Conservation (phyloP, 2,888 invertebrate species). For the Chymomyza procnemis region DNA sequence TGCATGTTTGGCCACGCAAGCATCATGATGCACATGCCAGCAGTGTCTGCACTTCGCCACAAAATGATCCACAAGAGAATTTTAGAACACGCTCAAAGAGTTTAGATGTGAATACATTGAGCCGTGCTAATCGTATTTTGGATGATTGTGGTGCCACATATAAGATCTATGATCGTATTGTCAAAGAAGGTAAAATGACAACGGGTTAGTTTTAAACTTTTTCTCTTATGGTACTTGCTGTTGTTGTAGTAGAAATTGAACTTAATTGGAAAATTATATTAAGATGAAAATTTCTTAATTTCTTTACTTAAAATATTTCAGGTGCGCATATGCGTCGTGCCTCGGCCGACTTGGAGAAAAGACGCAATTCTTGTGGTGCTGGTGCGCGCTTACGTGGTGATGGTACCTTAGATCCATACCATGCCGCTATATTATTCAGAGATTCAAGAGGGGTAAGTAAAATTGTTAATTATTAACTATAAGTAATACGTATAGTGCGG, state of each 20-base stretch:
- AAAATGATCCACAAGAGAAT: constrained; percentile 81
- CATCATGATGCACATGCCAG: constrained; percentile 79
- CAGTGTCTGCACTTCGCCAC: constrained; percentile 79
- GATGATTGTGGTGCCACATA: constrained; percentile 90
- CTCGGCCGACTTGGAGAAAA: constrained; percentile 87
- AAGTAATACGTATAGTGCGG: neutral
- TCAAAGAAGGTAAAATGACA: constrained; percentile 83
- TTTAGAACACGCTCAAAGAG: constrained; percentile 89
- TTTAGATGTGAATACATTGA: constrained; percentile 82
- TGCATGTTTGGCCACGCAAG: constrained; percentile 86
- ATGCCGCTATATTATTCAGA: constrained; percentile 93
- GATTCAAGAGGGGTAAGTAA: constrained; percentile 96
- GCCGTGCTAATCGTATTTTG: constrained; percentile 80
- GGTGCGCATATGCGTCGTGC: constrained; percentile 88
- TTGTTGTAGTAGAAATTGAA: constrained; percentile 9
- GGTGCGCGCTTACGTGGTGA: constrained; percentile 80
- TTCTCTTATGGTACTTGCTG: constrained; percentile 65
- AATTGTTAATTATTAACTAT: neutral
- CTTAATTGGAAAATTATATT: neutral
- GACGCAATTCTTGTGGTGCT: constrained; percentile 86
- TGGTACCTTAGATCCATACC: constrained; percentile 90
- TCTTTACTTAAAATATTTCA: constrained; percentile 76
- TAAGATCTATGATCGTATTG: constrained; percentile 88
- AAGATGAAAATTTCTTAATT: neutral
- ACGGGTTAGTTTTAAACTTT: constrained; percentile 4